Base-by-base conservation (phyloP, 2,797 vertebrate genomes). In the Toxotes lorentzi region DNA sequence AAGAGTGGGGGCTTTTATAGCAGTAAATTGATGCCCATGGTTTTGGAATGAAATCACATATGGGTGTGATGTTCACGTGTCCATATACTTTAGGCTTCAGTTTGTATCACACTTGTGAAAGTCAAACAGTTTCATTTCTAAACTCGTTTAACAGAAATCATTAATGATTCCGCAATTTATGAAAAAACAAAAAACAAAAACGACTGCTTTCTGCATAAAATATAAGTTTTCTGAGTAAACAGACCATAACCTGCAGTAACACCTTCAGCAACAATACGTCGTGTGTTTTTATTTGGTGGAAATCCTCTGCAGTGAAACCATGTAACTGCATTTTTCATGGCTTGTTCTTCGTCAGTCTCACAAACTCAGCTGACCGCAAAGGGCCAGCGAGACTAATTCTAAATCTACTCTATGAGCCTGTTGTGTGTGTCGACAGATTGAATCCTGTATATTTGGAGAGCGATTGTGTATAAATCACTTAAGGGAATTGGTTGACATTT, bases 401-500 rank as follows among this genome's bases (percentile, higher is more conserved):
- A 11, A 68, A 54, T 63, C 50, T 13, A 16, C 73, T 56, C 16
- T 56, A 34, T 24, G 51, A 27, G 51, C 24, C 51, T 12, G 38
- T 40, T 13, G 12, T 51, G 50, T 51, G 50, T 19, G 62, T n/a
- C 7, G 21, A 27, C 57, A 61, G 48, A 83, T 67, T 83, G 68
- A 83, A 47, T 1, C 32, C 13, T 32, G 63, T 21, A 17, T 23
- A 58, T 76, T 65, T 51, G 56, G 51, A 24, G 57, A 72, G 35
- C n/a, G 54, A 78, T 70, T 83, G 71, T 66, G 57, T 48, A 8
- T 21, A 50, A 78, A 79, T 76, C 69, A 43, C 85, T 75, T 16
- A 5, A 23, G 89, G 91, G 88, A 84, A 51, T 24, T 21, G 56
- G 47, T 34, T 92, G 92, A 89, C 92, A 93, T 93, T 92, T 91